Evolutionary conservation across 1,140 invertebrate genomes (phyloP), one percentile per base, ranked within the genome.

Genomic region (Drosophila truncata): DNA sequence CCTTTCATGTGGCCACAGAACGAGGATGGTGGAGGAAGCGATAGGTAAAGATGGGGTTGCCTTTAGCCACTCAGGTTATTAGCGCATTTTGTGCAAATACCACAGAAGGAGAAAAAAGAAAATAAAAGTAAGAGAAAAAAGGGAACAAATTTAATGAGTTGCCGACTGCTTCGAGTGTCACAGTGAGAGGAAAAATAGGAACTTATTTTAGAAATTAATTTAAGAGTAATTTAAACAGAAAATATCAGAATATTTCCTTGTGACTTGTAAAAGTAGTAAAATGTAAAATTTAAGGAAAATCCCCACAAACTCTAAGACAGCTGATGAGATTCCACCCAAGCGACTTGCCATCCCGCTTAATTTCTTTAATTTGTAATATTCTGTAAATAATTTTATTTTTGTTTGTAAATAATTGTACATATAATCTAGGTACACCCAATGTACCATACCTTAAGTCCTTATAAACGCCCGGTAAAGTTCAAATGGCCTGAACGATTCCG

Each of bases 11-110:
- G 63, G 72, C 74, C 57, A 69, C 59, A 64, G 11, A 29, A n/a
- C n/a, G 25, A 23, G 42, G 23, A 8, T 13, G 41, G 33, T 37
- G 18, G 52, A 23, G 9, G 18, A 31, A 46, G 42, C 42, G 0
- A 23, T 27, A 11, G 42, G 4, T 16, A 16, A 46, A 33, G 27
- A 42, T 39, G 20, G 39, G 23, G 50, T 42, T 42, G 35, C 33
- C 37, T 47, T 71, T 25, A 55, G 35, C 41, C 71, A 71, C 69
- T 76, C 59, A 44, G 44, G 67, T 78, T 87, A 87, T 87, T 87
- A 88, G 80, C 84, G 80, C 84, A 74, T 83, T 87, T 88, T 88
- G 64, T 67, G 65, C 78, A 81, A 88, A 88, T 88, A 78, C 66
- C 66, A 37, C 62, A 66, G 7, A 54, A 23, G 18, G 42, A 18